Percentiles rank a stretch among this genome's conserved stretches.
Evolutionary conservation across 2,888 invertebrate genomes (phyloP).

Genomic region (Aproaerema taeniolella): DNA sequence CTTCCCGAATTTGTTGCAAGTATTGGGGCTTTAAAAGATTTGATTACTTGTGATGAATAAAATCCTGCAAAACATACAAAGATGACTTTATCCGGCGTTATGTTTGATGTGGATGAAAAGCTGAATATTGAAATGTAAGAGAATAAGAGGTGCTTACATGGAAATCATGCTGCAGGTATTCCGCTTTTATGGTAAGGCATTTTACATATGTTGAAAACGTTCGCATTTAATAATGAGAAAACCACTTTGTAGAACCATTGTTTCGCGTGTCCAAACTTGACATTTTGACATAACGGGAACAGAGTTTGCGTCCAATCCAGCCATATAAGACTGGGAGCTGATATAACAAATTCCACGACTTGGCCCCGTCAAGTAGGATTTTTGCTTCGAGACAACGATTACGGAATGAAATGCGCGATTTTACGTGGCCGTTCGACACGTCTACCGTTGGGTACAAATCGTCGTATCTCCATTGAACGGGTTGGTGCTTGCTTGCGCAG

Average conservation of each 20-base stretch:
- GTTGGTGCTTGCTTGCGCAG: slow-evolving; percentile 33
- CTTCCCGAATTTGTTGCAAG: too few relatives aligned
- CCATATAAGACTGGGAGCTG: slow-evolving; percentile 17
- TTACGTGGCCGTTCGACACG: slow-evolving; percentile 53
- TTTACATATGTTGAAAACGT: slow-evolving; percentile 19
- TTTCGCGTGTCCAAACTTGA: slow-evolving; percentile 12
- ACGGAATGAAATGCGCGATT: slow-evolving; percentile 46
- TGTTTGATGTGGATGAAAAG: too few relatives aligned
- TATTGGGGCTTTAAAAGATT: too few relatives aligned
- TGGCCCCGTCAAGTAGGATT: slow-evolving; percentile 30
- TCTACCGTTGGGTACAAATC: slow-evolving; percentile 68
- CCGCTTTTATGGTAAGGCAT: slow-evolving; percentile 18
- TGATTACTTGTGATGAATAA: too few relatives aligned
- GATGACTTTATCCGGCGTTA: too few relatives aligned
- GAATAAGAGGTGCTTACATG: slow-evolving; percentile 9
- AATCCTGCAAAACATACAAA: too few relatives aligned
- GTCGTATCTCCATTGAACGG: slow-evolving; percentile 66
- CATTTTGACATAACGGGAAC: slow-evolving; percentile 17
- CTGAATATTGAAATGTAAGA: too few relatives aligned
- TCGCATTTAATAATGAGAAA: slow-evolving; percentile 19
- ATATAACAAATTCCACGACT: slow-evolving; percentile 36
- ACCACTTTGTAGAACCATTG: slow-evolving; percentile 15
- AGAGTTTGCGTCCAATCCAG: slow-evolving; percentile 13
- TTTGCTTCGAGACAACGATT: slow-evolving; percentile 32
- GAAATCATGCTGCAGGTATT: slow-evolving; percentile 12